Evolutionary conservation across 2,797 vertebrate species (phyloP).

Genomic region (Rhinella marina): DNA sequence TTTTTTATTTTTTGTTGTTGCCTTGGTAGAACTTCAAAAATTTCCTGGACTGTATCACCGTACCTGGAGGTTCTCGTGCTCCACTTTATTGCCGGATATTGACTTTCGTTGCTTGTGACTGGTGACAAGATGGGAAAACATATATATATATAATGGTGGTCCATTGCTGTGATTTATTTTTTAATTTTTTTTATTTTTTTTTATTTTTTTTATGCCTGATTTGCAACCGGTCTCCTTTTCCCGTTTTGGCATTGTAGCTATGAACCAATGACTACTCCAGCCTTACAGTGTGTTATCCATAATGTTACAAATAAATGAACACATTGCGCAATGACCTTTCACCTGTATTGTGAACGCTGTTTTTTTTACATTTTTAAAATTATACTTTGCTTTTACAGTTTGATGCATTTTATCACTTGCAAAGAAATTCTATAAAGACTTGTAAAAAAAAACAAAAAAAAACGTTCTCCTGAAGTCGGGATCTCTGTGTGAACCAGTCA

Average conservation of each 20-base stretch:
- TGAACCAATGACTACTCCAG: slow-evolving; percentile 54
- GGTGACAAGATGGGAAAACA: not conserved
- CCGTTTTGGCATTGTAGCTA: slow-evolving; percentile 3
- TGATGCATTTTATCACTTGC: not conserved
- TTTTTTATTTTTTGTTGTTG: not conserved
- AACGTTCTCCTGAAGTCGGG: no score
- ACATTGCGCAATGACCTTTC: not conserved
- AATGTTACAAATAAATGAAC: slow-evolving; percentile 30
- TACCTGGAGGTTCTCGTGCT: not conserved
- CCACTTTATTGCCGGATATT: slow-evolving; percentile 14
- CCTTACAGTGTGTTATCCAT: slow-evolving; percentile 46
- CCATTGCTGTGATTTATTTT: not conserved
- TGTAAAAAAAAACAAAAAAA: not conserved
- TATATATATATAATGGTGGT: not conserved
- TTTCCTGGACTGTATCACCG: slow-evolving; percentile 4
- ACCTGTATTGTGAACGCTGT: not conserved
- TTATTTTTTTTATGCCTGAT: not conserved
- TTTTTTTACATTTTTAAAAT: not conserved
- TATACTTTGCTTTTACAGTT: not conserved
- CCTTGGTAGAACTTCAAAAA: not conserved
- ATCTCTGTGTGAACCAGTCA: no score
- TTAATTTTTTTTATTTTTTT: not conserved
- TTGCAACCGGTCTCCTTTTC: slow-evolving; percentile 9
- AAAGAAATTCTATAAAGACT: not conserved
- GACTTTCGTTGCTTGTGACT: not conserved